These are phyloP conservation scores for Phallusia fumigata DNA, from an alignment of 23 tunicate genomes.

Conservation along the genomic window DNA sequence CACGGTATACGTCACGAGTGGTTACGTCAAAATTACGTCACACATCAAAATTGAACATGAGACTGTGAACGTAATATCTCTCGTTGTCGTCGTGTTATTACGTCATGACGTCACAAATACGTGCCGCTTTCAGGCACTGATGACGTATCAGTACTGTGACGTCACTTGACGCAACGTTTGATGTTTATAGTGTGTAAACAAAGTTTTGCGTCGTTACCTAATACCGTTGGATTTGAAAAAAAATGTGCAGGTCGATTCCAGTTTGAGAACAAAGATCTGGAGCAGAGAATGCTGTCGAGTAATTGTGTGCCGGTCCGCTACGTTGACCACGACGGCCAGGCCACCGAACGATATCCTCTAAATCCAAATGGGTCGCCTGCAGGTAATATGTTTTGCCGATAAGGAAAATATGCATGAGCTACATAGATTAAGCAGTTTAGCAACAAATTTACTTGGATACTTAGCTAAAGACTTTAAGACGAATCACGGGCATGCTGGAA, in stretches of 20 bases:
- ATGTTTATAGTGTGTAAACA: too few species aligned
- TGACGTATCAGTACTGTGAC: too few species aligned
- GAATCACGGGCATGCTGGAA: too few species aligned
- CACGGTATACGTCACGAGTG: not conserved
- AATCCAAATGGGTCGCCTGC: slow-evolving; percentile 82
- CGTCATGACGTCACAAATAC: too few species aligned
- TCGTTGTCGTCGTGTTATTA: too few species aligned
- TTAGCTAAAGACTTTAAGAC: not conserved
- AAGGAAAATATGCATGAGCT: not conserved
- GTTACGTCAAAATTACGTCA: not conserved
- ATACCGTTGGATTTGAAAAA: not conserved
- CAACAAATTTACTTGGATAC: not conserved
- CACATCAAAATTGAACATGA: too few species aligned
- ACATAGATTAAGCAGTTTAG: not conserved
- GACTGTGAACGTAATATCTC: too few species aligned
- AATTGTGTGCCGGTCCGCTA: slow-evolving; percentile 40
- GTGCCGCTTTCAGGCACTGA: too few species aligned
- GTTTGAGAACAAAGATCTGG: slow-evolving; percentile 18
- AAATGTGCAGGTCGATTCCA: slow-evolving; percentile 49
- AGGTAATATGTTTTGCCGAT: not conserved
- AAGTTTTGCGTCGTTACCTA: too few species aligned
- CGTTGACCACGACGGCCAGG: slow-evolving; percentile 62
- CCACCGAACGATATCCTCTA: slow-evolving; percentile 60
- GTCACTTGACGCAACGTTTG: too few species aligned
- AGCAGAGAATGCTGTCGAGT: not conserved